Base-by-base conservation (phyloP, 2,888 invertebrate species). In the Aspidapion aeneum region DNA sequence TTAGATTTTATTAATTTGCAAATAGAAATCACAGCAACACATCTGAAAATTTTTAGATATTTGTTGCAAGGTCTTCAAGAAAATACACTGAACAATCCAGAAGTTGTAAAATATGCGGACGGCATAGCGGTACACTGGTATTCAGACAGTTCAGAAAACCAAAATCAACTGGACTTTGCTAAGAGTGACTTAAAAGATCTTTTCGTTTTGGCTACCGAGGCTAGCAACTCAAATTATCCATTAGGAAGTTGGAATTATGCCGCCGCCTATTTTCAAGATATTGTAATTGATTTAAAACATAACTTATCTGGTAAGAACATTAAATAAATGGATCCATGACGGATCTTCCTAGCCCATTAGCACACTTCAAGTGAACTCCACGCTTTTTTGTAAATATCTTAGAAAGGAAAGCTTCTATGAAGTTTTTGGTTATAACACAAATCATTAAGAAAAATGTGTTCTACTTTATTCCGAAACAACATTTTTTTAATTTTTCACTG, bases 41-140 rank as follows among this genome's bases (percentile, higher is more conserved):
- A n/a, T n/a, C n/a, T n/a, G n/a, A n/a, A n/a, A n/a, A n/a, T n/a
- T 35, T 35, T 35, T 35, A 35, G 35, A 12, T 35, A 35, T 35
- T 12, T 35, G 12, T 12, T 35, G 35, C 35, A 35, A 35, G 35
- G 12, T 7, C 35, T 35, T 12, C 3, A 35, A 35, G 35, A 35
- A 35, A 35, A 65, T 21, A 63, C 79, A 48, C 72, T 79, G 48
- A 1, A 58, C 0, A 73, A 74, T 61, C 61, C 74, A 0, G 79
- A 80, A 66, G 84, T 86, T 0, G 73, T 85, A 1, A 78, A 86
- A 5, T 89, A 86, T 72, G 79, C 91, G 0, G 85, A 87, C 70
- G 94, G 93, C 1, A 82, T 92, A 21, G 90, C 87, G 0, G 79
- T 93, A 2, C 95, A 95, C 77, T 94, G 92, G 88, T 95, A 95